Evolutionary conservation across 2,888 invertebrate species (phyloP).

Genomic region (Megamerina dolium): DNA sequence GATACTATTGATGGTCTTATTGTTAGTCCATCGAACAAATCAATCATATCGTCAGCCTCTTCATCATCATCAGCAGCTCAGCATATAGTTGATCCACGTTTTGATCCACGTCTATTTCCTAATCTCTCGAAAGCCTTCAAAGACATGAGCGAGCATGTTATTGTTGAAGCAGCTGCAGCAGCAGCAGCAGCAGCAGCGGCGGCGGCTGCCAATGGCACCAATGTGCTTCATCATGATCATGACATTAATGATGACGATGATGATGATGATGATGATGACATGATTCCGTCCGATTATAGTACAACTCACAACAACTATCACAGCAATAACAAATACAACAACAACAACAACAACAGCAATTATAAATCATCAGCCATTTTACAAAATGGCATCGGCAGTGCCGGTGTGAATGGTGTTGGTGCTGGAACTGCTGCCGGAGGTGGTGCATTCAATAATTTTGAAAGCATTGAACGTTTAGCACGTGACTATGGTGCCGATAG

Average conservation of each 20-base stretch:
- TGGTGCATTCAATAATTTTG: slow-evolving; percentile 35
- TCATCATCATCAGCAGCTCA: slow-evolving; percentile 29
- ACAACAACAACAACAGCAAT: slow-evolving; percentile 14
- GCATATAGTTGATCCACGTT: slow-evolving; percentile 40
- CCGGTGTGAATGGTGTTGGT: slow-evolving; percentile 5
- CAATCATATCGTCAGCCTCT: slow-evolving; percentile 24
- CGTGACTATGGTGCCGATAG: slow-evolving; percentile 52
- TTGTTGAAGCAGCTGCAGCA: too few species aligned
- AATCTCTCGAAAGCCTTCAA: slow-evolving; percentile 63
- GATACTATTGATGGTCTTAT: slow-evolving; percentile 25
- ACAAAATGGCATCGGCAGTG: slow-evolving; percentile 14
- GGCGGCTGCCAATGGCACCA: too few species aligned
- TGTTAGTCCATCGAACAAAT: slow-evolving; percentile 7
- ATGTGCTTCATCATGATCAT: too few species aligned
- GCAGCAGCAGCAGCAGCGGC: slow-evolving; percentile 1
- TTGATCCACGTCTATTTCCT: slow-evolving; percentile 77
- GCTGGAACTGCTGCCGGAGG: slow-evolving; percentile 16
- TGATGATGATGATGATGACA: slow-evolving; percentile 37
- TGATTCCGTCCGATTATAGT: slow-evolving; percentile 37
- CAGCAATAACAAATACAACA: slow-evolving; percentile 14
- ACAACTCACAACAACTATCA: slow-evolving; percentile 25
- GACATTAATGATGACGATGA: slow-evolving; percentile 19
- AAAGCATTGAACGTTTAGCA: slow-evolving; percentile 39
- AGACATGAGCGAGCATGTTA: slow-evolving; percentile 34
- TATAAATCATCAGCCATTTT: slow-evolving; percentile 9